These are phyloP conservation scores for Perccottus glenii DNA, from an alignment of 2,113 vertebrate species.

Conservation along the genomic window DNA sequence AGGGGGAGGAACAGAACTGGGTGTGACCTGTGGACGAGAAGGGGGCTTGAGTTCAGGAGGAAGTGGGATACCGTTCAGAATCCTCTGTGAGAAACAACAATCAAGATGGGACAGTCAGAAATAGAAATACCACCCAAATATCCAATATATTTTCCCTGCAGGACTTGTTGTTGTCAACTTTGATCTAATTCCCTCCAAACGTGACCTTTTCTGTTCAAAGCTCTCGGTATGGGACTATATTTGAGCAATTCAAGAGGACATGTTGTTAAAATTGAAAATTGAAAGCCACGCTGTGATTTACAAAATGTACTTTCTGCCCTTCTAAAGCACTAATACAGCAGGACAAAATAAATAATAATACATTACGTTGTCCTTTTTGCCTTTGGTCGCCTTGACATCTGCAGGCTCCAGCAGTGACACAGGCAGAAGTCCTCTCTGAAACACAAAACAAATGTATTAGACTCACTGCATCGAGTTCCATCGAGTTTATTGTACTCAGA, in stretches of 20 bases:
- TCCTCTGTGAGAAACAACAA: conserved; percentile 46
- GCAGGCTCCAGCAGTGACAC: conserved; percentile 78
- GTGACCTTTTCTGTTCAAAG: not conserved
- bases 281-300: too few species aligned
- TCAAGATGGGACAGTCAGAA: not conserved
- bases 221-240: not conserved
- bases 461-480: too few species aligned
- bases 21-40: conserved; percentile 63
- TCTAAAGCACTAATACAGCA: not conserved
- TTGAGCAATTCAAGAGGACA: not conserved
- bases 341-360: conserved; percentile 1
- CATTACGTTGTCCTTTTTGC: conserved; percentile 71
- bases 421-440: conserved; percentile 83
- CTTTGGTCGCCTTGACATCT: conserved; percentile 67
- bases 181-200: not conserved
- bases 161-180: not conserved
- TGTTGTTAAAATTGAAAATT: not conserved
- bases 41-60: conserved; percentile 79
- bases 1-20: conserved; percentile 22
- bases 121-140: not conserved
- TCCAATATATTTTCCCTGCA: not conserved
- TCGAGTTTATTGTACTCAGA: too few species aligned
- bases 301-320: not conserved
- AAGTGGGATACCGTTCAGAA: conserved; percentile 78
- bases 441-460: conserved; percentile 15